These are phyloP conservation scores for Enteromius unitaeniatus DNA, from an alignment of 2,797 vertebrate genomes.

Conservation along the genomic window DNA sequence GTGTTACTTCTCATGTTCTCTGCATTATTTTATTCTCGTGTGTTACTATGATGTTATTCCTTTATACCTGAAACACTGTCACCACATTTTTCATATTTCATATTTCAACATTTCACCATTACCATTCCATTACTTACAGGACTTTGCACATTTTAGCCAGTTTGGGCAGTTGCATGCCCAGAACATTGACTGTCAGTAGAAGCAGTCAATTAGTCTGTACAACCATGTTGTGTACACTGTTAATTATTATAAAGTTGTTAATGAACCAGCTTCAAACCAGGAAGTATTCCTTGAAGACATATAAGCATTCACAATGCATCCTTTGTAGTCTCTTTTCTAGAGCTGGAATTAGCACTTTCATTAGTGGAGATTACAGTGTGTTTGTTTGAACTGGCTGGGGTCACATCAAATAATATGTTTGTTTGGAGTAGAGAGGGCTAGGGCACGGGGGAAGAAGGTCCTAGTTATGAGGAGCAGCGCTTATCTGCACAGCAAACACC, in stretches of 20 bases:
- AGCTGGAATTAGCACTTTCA: slow-evolving; percentile 80
- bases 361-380: slow-evolving; percentile 75
- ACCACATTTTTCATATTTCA: not conserved
- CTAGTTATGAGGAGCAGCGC: slow-evolving; percentile 78
- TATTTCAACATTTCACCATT: no score
- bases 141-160: not conserved
- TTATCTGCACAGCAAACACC: slow-evolving; percentile 72
- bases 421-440: slow-evolving; percentile 74
- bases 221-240: not conserved
- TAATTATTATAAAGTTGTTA: slow-evolving; percentile 24
- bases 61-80: not conserved
- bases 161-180: not conserved
- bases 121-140: not conserved
- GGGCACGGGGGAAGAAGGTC: slow-evolving; percentile 78
- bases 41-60: not conserved
- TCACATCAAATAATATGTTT: slow-evolving; percentile 79
- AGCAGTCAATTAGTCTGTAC: not conserved
- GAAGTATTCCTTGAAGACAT: slow-evolving; percentile 65
- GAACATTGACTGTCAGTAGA: not conserved
- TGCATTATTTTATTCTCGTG: not conserved
- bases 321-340: slow-evolving; percentile 62
- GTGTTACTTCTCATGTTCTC: not conserved
- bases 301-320: slow-evolving; percentile 33
- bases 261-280: slow-evolving; percentile 57
- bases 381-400: slow-evolving; percentile 70